These are phyloP conservation scores for Syndactyla subalaris DNA, from an alignment of 2,797 vertebrate genomes.

Conservation along the genomic window DNA sequence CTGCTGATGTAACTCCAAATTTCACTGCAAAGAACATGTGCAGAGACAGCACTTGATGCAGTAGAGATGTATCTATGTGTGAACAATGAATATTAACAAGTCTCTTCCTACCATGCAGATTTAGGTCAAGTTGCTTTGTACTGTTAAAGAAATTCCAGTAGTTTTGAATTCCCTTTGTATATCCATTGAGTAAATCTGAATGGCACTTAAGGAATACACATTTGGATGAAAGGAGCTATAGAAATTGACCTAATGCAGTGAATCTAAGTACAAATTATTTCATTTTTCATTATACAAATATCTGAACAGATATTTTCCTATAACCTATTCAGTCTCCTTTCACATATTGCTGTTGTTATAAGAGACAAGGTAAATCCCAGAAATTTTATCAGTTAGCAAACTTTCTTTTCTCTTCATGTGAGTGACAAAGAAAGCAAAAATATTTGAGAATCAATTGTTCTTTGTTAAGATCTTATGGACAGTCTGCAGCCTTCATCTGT, in stretches of 20 bases:
- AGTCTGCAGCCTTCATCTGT: not conserved
- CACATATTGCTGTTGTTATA: slow-evolving; percentile 12
- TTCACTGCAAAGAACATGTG: not conserved
- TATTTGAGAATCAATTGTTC: slow-evolving; percentile 26
- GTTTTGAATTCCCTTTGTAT: not conserved
- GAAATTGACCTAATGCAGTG: not conserved
- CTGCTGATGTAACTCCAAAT: not conserved
- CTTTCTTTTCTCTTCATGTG: not conserved
- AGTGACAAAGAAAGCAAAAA: slow-evolving; percentile 32
- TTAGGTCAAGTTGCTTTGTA: not conserved
- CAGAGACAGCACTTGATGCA: not conserved
- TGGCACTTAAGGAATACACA: not conserved
- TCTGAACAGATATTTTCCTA: slow-evolving; percentile 1
- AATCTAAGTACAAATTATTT: slow-evolving; percentile 16
- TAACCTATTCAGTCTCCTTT: not conserved
- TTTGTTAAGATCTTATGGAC: slow-evolving; percentile 34
- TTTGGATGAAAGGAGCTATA: slow-evolving; percentile 2
- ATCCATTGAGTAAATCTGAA: not conserved
- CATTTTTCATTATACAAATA: not conserved
- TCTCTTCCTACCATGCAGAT: not conserved
- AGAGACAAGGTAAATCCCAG: slow-evolving; percentile 7
- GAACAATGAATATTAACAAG: slow-evolving; percentile 3
- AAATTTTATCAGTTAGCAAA: slow-evolving; percentile 1
- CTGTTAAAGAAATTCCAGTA: not conserved
- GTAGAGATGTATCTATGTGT: not conserved